phyloP scores from a whole-genome alignment of 2,797 vertebrate species.

The Gadopsis bispinosus region DNA sequence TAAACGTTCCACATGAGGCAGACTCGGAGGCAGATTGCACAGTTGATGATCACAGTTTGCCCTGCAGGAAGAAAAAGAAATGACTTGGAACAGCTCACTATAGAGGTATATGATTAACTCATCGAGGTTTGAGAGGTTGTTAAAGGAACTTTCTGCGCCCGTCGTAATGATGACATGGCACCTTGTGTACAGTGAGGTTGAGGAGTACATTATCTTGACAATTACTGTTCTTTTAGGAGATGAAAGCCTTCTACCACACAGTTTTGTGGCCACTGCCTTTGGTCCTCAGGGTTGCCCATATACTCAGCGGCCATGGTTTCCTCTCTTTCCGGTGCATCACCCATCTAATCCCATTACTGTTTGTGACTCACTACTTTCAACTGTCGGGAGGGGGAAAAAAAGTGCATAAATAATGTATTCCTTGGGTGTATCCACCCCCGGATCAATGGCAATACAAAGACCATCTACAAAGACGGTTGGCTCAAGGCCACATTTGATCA shows the following conservation, averaged over 20 bases:
- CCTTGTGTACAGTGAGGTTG: constrained; percentile 37
- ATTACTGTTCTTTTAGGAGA: constrained; percentile 61
- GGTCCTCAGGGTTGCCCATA: constrained; percentile 57
- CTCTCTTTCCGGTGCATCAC: constrained; percentile 67
- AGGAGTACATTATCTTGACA: constrained; percentile 65
- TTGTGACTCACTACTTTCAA: constrained; percentile 75
- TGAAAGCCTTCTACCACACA: constrained; percentile 60
- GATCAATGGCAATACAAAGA: constrained; percentile 87
- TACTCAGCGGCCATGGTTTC: constrained; percentile 44
- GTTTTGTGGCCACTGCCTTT: constrained; percentile 55
- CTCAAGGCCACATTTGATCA: constrained; percentile 88
- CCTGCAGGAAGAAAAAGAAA: constrained; percentile 43
- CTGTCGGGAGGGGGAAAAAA: constrained; percentile 55
- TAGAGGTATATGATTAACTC: constrained; percentile 33
- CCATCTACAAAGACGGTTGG: constrained; percentile 85
- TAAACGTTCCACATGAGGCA: constrained; percentile 43
- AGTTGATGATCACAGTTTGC: constrained; percentile 50
- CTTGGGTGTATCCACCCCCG: constrained; percentile 79
- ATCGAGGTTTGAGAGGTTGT: constrained; percentile 47
- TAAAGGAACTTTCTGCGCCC: constrained; percentile 51
- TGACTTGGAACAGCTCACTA: constrained; percentile 30
- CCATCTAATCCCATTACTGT: constrained; percentile 77
- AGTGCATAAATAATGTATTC: constrained; percentile 83
- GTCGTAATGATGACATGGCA: constrained; percentile 41
- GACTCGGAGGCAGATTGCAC: constrained; percentile 38